Percentiles rank a stretch among this genome's conserved stretches.
phyloP scores from a whole-genome alignment of 2,888 invertebrate species.

The Diarsia brunnea region DNA sequence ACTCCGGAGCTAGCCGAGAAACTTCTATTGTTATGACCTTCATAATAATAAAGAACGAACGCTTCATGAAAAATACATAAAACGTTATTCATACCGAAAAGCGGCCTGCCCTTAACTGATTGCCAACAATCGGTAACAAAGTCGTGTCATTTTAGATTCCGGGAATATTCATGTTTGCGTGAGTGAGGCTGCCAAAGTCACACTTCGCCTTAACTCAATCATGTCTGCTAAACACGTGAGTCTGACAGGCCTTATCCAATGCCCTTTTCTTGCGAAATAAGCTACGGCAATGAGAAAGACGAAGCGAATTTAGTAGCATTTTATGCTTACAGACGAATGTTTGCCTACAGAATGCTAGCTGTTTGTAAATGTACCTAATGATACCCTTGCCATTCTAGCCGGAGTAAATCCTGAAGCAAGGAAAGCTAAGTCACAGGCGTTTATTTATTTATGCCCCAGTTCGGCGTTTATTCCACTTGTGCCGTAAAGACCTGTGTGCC shows the following conservation, averaged over 20 bases:
- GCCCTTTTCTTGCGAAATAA: constrained; percentile 22
- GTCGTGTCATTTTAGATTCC: constrained; percentile 11
- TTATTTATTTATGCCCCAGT: constrained; percentile 50
- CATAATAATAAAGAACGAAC: constrained; percentile 35
- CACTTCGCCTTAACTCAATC: constrained; percentile 35
- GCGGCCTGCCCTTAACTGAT: constrained; percentile 15
- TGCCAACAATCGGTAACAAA: constrained; percentile 6
- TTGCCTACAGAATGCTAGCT: neutral
- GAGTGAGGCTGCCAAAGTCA: constrained; percentile 47
- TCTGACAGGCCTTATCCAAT: constrained; percentile 37
- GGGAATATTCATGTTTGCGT: constrained; percentile 40
- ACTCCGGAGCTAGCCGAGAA: constrained; percentile 21
- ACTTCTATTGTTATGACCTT: constrained; percentile 48
- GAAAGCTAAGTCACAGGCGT: constrained; percentile 27
- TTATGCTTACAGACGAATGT: neutral
- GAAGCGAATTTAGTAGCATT: constrained; percentile 15
- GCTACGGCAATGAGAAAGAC: constrained; percentile 28
- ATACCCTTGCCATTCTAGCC: constrained; percentile 19
- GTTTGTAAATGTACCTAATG: constrained; percentile 30
- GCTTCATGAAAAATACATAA: constrained; percentile 34
- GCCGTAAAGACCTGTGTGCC: constrained; percentile 43
- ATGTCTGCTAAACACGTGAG: constrained; percentile 29
- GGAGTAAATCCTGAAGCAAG: constrained; percentile 10
- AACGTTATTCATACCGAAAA: constrained; percentile 14
- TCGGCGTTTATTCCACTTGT: constrained; percentile 52